phyloP scores from a whole-genome alignment of 2,797 vertebrate species.

The Scarus forsteni region DNA sequence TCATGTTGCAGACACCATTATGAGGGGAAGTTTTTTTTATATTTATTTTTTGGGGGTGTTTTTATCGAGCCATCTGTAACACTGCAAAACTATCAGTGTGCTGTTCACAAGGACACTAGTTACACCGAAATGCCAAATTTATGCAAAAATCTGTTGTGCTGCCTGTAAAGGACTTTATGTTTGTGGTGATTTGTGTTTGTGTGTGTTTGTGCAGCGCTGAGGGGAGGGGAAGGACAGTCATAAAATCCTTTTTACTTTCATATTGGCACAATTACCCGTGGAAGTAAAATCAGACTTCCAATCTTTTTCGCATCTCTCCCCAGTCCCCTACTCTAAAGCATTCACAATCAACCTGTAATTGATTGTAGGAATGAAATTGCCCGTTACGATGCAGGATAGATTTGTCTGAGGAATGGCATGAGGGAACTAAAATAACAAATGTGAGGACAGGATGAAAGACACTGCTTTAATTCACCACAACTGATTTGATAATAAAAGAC shows the following conservation, averaged over 20 bases:
- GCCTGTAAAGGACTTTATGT: slow-evolving; percentile 56
- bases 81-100: slow-evolving; percentile 60
- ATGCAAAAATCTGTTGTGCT: slow-evolving; percentile 74
- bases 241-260: slow-evolving; percentile 8
- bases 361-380: slow-evolving; percentile 78
- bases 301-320: slow-evolving; percentile 49
- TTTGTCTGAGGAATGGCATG: slow-evolving; percentile 51
- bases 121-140: slow-evolving; percentile 57
- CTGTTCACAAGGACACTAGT: slow-evolving; percentile 69
- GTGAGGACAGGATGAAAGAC: slow-evolving; percentile 80
- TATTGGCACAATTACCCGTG: slow-evolving; percentile 26
- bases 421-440: slow-evolving; percentile 77
- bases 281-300: slow-evolving; percentile 65
- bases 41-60: neutral
- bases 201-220: neutral
- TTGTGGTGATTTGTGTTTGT: slow-evolving; percentile 25
- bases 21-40: slow-evolving; percentile 21
- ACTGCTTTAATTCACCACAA: slow-evolving; percentile 80
- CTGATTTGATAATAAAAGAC: slow-evolving; percentile 84
- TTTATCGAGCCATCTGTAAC: slow-evolving; percentile 76
- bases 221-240: slow-evolving; percentile 11
- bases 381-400: slow-evolving; percentile 65
- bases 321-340: slow-evolving; percentile 47
- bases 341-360: slow-evolving; percentile 76
- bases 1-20: slow-evolving; percentile 59